These are phyloP conservation scores for Zosterops borbonicus DNA, from an alignment of 2,113 vertebrate genomes.

Conservation along the genomic window DNA sequence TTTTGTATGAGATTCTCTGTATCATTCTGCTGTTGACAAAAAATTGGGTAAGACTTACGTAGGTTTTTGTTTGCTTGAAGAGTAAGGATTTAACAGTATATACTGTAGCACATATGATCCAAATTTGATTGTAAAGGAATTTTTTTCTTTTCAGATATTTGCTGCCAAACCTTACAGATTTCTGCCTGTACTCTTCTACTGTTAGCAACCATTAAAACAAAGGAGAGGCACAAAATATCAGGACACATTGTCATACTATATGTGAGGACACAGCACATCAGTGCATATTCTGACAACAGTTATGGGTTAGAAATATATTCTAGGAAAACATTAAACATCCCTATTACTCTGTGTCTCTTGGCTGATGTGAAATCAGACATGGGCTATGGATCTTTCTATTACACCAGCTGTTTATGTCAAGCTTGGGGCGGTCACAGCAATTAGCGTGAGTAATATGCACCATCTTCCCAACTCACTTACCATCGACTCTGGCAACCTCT, in stretches of 20 bases:
- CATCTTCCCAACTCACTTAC: not conserved
- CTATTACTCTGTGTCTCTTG: not conserved
- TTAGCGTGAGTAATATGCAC: not conserved
- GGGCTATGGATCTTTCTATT: not conserved
- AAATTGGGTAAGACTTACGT: not conserved
- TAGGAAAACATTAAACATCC: not conserved
- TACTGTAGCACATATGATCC: not conserved
- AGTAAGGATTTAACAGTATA: accelerated
- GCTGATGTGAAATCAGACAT: not conserved
- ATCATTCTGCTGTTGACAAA: not conserved
- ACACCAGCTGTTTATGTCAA: constrained; percentile 19
- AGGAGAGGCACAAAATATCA: not conserved
- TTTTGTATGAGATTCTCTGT: not conserved
- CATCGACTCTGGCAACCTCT: not conserved
- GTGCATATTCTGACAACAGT: not conserved
- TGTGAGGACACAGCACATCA: not conserved
- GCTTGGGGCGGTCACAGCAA: not conserved
- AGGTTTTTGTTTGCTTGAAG: not conserved
- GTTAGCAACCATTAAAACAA: not conserved
- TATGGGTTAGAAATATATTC: not conserved
- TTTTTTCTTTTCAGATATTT: not conserved
- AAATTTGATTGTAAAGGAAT: not conserved
- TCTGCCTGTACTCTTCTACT: not conserved
- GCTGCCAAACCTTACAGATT: not conserved
- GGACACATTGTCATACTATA: not conserved